Base-by-base conservation (phyloP, 2,113 vertebrate species). In the Sander vitreus region DNA sequence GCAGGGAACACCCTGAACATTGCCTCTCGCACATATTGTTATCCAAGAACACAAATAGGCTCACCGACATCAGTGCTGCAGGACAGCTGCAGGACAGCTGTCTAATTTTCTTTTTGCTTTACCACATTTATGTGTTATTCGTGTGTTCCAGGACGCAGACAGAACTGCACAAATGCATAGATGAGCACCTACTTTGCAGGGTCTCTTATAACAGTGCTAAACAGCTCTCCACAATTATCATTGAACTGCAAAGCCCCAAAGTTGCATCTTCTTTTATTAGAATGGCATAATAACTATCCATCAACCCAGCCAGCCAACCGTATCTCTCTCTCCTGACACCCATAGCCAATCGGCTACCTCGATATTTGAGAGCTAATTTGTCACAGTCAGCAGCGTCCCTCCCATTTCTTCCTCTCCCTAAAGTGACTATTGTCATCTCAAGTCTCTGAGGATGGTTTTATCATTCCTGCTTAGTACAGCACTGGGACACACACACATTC, bases 231-330 rank as follows among this genome's bases (percentile, higher is more conserved):
- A 33, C 72, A 77, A 50, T 80, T 76, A 86, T 64, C 76, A 87
- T 70, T 73, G 81, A 85, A 83, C 77, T 68, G 64, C 86, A 86
- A 90, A 89, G 68, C 83, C 84, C 83, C 81, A 88, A 91, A 90
- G 84, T 89, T 89, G 84, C 85, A 91, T 55, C 80, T 81, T 90
- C 88, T 92, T 92, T 88, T 91, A 90, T 89, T 91, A 89, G 88
- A 89, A 86, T 71, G 71, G 86, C 88, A 92, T 91, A 88, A 93
- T 91, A 93, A 92, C 89, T 85, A 92, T 90, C 83, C 92, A 89
- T 93, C 91, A 92, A 81, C 73, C 87, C 79, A 80, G 71, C 68
- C 75, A 80, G 88, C 90, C 89, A 90, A 89, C 86, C 81, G 53
- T 86, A 33, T 89, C 72, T n/a, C 65, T 87, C 86, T 79, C 88